Evolutionary conservation across 2,797 vertebrate species (phyloP).

Genomic region (Cottoperca gobio): DNA sequence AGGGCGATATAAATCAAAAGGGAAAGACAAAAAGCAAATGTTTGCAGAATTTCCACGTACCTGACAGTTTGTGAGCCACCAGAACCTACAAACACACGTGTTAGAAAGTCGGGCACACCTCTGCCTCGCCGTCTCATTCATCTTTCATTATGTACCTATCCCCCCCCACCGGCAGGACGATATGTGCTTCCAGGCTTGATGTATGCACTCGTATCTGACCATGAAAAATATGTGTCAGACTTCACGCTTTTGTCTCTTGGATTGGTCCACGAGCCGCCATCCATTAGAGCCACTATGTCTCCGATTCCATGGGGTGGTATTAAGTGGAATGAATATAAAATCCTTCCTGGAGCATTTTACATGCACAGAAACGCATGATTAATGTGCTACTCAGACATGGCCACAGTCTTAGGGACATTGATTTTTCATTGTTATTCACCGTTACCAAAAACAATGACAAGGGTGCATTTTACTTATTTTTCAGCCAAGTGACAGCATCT

Average conservation of each 20-base stretch:
- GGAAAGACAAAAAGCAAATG: neutral
- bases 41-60: slow-evolving; percentile 30
- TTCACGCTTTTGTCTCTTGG: slow-evolving; percentile 47
- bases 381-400: slow-evolving; percentile 68
- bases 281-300: slow-evolving; percentile 61
- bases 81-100: slow-evolving; percentile 24
- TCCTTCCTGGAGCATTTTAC: slow-evolving; percentile 68
- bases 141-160: slow-evolving; percentile 39
- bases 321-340: slow-evolving; percentile 74
- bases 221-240: slow-evolving; percentile 69
- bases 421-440: slow-evolving; percentile 62
- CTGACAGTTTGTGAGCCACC: slow-evolving; percentile 10
- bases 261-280: slow-evolving; percentile 59
- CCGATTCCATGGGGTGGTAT: slow-evolving; percentile 59
- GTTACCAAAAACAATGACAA: slow-evolving; percentile 66
- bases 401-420: slow-evolving; percentile 43
- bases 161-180: slow-evolving; percentile 18
- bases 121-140: slow-evolving; percentile 41
- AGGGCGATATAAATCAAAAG: neutral
- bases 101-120: slow-evolving; percentile 50
- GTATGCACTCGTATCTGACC: slow-evolving; percentile 56
- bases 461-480: slow-evolving; percentile 61
- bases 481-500: slow-evolving; percentile 58
- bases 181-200: slow-evolving; percentile 67
- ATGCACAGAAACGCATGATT: slow-evolving; percentile 73